These are phyloP conservation scores for Acestrorhynchus altus DNA, from an alignment of 2,797 vertebrate species.

Conservation along the genomic window DNA sequence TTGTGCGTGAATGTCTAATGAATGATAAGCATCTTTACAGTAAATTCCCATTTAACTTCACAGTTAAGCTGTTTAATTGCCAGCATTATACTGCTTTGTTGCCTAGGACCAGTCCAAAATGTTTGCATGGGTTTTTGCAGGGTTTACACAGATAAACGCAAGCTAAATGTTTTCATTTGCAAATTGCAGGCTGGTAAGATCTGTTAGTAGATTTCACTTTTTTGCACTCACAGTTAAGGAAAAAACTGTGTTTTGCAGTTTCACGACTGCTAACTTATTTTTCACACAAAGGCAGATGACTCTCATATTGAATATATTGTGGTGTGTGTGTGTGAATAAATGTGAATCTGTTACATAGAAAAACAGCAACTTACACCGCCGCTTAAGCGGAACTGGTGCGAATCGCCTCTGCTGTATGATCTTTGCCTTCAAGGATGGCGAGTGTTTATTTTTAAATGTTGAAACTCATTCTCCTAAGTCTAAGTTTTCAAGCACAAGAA, in stretches of 20 bases:
- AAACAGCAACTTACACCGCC: conserved; percentile 2
- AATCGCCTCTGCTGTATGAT: conserved; percentile 20
- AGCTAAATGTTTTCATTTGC: conserved; percentile 74
- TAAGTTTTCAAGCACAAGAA: conserved; percentile 32
- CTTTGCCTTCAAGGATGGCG: conserved; percentile 20
- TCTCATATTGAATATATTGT: conserved; percentile 23
- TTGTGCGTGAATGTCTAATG: background rate
- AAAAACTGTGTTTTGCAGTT: conserved; percentile 52
- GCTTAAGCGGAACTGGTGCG: background rate
- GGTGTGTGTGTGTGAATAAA: conserved; percentile 14
- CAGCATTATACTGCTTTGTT: conserved; percentile 64
- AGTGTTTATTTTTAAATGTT: conserved; percentile 38
- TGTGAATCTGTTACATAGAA: conserved; percentile 23
- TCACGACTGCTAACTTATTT: conserved; percentile 42
- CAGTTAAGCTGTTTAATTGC: conserved; percentile 71
- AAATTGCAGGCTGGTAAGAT: conserved; percentile 76
- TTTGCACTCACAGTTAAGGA: conserved; percentile 73
- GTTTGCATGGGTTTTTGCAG: conserved; percentile 70
- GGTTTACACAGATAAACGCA: conserved; percentile 66
- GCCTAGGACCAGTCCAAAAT: conserved; percentile 73
- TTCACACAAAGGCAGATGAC: conserved; percentile 32
- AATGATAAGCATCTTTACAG: background rate
- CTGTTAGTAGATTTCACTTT: conserved; percentile 73
- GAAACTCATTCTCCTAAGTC: conserved; percentile 16
- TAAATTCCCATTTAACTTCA: background rate